Evolutionary conservation across 2,113 vertebrate genomes (phyloP), one percentile per base, ranked within the genome.

Genomic region (Phrynosoma platyrhinos): DNA sequence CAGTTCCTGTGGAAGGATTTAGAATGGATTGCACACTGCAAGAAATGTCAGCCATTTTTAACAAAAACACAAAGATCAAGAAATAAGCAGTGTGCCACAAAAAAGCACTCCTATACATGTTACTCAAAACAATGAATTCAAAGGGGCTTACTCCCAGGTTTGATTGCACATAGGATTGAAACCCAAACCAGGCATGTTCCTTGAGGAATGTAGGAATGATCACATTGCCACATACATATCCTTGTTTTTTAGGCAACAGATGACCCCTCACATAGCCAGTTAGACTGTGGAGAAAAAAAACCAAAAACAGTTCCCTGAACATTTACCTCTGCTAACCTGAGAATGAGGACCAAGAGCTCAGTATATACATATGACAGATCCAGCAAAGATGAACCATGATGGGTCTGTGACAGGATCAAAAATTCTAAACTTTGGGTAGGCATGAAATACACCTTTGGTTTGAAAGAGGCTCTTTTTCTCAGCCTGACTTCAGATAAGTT

Each of bases 1-100:
- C 69, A 80, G 86, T 68, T 53, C 74, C 69, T 69, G 36, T 40
- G 16, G 69, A 82, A 90, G 86, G 77, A 9, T 14, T 7, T 0
- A 8, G 75, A 84, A 88, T 68, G 78, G 40, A 47, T 16, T 58
- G 18, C 20, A 1, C 0, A 1, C 8, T 52, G 23, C 0, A 0
- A 84, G 32, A 40, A 2, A 9, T 4, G 21, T 42, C 36, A 66
- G 30, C 0, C 40, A 30, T 82, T 52, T 21, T 69, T 14, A 71
- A 18, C 9, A 21, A 7, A 74, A 91, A 89, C n/a, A 75, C 58
- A 8, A 79, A 3, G n/a, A 0, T 58, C 27, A 36, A 64, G 36
- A 85, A 79, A 40, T 82, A 12, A 7, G 40, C 80, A 27, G 52
- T 25, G 71, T 9, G 27, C 23, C 0, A 87, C 74, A 83, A 25